These are phyloP conservation scores for Antennarius maculatus DNA, from an alignment of 2,797 vertebrate genomes.

Conservation along the genomic window DNA sequence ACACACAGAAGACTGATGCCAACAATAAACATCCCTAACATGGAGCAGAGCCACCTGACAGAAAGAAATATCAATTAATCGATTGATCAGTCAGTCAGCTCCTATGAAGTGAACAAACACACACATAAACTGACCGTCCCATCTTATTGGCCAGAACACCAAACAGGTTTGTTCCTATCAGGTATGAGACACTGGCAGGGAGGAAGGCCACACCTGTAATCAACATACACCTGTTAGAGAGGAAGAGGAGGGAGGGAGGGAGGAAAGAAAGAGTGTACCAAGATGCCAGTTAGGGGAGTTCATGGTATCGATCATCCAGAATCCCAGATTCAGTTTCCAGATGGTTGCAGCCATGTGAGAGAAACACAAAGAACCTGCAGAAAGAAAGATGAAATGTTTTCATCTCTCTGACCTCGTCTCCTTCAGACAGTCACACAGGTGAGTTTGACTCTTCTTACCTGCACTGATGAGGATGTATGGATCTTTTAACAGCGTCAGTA, in stretches of 20 bases:
- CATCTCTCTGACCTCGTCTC: not conserved
- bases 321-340: constrained; percentile 90
- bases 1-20: constrained; percentile 90
- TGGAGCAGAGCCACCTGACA: constrained; percentile 90
- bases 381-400: no score
- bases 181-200: constrained; percentile 90
- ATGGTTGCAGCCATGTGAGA: constrained; percentile 93
- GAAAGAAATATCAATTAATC: constrained; percentile 23
- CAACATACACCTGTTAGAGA: constrained; percentile 30
- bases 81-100: not conserved
- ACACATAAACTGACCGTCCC: constrained; percentile 83
- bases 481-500: constrained; percentile 86
- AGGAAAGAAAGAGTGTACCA: constrained; percentile 69
- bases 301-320: constrained; percentile 98
- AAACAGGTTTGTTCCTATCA: constrained; percentile 92
- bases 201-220: constrained; percentile 89
- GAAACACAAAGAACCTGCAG: constrained; percentile 85
- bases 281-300: constrained; percentile 91
- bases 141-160: constrained; percentile 90
- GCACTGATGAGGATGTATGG: constrained; percentile 93
- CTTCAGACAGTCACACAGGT: not conserved
- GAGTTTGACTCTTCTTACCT: constrained; percentile 73
- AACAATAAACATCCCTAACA: constrained; percentile 89
- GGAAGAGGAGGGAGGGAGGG: not conserved
- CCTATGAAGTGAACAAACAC: not conserved